Percentiles rank a stretch among this genome's conserved stretches.
These are phyloP conservation scores for Sminthurinus aureus DNA, from an alignment of 2,888 invertebrate species.

Conservation along the genomic window DNA sequence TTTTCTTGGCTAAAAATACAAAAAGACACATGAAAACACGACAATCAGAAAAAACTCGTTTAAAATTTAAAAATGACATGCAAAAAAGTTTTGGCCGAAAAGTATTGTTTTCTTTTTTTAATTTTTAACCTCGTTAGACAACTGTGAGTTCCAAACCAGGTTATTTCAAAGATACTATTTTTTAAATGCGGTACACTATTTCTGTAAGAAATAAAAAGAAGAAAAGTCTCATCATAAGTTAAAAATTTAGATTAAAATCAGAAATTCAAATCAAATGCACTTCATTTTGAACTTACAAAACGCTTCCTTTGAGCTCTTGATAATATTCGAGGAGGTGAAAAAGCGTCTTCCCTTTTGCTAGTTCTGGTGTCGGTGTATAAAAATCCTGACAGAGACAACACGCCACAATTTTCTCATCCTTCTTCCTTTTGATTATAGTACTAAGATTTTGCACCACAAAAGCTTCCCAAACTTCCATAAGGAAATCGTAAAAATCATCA, in stretches of 20 bases:
- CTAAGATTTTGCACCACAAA: constrained; percentile 63
- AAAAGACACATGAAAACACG: too few relatives aligned
- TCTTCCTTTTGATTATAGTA: constrained; percentile 70
- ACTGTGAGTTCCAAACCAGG: constrained; percentile 84
- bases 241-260: background rate
- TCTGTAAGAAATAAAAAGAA: constrained; percentile 5
- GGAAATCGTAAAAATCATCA: constrained; percentile 34
- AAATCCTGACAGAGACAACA: constrained; percentile 79
- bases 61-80: too few relatives aligned
- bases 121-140: too few relatives aligned
- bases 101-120: too few relatives aligned
- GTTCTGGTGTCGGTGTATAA: constrained; percentile 28
- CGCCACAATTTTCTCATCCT: constrained; percentile 70
- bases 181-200: constrained; percentile 69
- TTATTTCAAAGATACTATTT: constrained; percentile 77
- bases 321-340: constrained; percentile 80
- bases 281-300: constrained; percentile 36
- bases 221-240: background rate
- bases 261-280: background rate
- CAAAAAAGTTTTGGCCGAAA: too few relatives aligned
- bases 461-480: constrained; percentile 37
- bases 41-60: too few relatives aligned
- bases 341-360: constrained; percentile 69
- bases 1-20: constrained; percentile 75
- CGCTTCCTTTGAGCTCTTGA: constrained; percentile 67